Evolutionary conservation across 2,888 invertebrate species (phyloP), one percentile per base, ranked within the genome.

Genomic region (Cheilosia urbana): DNA sequence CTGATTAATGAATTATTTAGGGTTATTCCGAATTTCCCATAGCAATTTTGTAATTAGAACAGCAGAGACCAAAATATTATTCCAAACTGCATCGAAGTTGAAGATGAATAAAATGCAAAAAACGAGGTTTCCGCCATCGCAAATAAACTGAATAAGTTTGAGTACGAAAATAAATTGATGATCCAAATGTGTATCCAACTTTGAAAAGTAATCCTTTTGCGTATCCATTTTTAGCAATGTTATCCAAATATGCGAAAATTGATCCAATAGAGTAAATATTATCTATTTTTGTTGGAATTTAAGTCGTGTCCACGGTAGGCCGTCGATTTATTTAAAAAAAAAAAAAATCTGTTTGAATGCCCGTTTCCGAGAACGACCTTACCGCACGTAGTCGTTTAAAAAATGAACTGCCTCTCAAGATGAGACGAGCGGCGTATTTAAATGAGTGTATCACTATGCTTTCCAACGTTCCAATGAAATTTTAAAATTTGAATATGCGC

Each of bases 401-500:
- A 47, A 84, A 80, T 79, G 69, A 76, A 57, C 4, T 15, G 6
- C 40, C 2, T 17, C 57, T 2, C 3, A 0, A 4, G 7, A n/a
- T 47, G 13, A 49, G 7, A n/a, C 47, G n/a, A 49, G 49, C 47
- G 19, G 4, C 24, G 21, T 77, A 85, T 81, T 76, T 57, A 85
- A 85, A 85, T 81, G 71, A 81, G 65, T 69, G 58, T 73, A 72
- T 60, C 68, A 66, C 57, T 73, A 13, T 9, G 4, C 37, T 58
- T 80, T 77, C 85, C 81, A 76, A 42, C 55, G 51, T 85, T 84
- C 85, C 85, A 85, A 7, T 47, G 40, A 66, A 76, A 81, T 72
- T 85, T 85, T 63, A 85, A 85, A 85, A 85, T 85, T 85, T 81
- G 85, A 81, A 85, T 85, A 85, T 85, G 85, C 85, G 85, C 85